Evolutionary conservation across 2,888 invertebrate species (phyloP).

Genomic region (Limnephilus rhombicus): DNA sequence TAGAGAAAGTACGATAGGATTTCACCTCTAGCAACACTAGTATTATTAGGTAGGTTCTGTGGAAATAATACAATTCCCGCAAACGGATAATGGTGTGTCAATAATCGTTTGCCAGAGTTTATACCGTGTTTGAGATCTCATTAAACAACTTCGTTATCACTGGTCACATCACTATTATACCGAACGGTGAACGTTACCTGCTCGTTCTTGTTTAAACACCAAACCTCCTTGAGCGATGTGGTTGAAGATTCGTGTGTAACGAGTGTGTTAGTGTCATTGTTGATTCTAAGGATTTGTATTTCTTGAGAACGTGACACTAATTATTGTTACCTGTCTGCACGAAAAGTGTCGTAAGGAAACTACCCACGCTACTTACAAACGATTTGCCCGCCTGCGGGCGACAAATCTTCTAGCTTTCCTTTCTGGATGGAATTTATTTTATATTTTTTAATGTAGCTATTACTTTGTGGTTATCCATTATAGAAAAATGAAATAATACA

Average conservation of each 20-base stretch:
- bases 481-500: no score
- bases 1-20: background rate
- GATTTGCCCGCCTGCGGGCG: background rate
- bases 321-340: background rate
- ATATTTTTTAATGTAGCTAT: no score
- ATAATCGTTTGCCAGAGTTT: constrained; percentile 19
- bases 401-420: background rate
- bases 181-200: background rate
- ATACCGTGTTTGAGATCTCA: constrained; percentile 24
- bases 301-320: background rate
- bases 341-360: background rate
- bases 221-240: background rate
- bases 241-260: background rate
- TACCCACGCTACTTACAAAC: background rate
- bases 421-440: background rate
- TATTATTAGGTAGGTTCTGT: background rate
- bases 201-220: constrained; percentile 2
- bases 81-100: constrained; percentile 35
- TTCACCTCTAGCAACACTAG: background rate
- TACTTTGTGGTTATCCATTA: no score
- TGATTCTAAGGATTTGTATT: background rate
- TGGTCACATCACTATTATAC: background rate
- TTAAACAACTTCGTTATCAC: constrained; percentile 28
- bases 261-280: background rate
- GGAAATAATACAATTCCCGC: constrained; percentile 30